Evolutionary conservation across 2,888 invertebrate species (phyloP), one percentile per base, ranked within the genome.

Genomic region (Adelphocoris suturalis): DNA sequence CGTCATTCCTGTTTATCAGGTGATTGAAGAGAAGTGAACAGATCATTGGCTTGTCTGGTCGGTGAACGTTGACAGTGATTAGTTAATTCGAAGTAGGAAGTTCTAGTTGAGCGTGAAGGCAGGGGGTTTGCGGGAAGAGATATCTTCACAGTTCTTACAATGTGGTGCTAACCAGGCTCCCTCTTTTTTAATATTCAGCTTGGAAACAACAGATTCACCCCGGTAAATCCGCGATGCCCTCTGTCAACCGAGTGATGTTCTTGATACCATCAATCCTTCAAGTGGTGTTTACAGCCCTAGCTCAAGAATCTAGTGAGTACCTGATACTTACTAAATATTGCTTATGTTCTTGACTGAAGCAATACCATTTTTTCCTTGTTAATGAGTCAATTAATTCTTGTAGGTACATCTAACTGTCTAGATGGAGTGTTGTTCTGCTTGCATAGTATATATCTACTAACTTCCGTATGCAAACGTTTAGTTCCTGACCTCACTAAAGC

Each of bases 1-100:
- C 61, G 61, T 61, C 37, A 37, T 37, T 37, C 7, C 37, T 37
- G 37, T 19, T 61, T 68, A 68, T 68, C 68, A 68, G 68, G n/a
- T 23, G 68, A 68, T 19, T 52, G 52, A 68, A 27, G 23, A 5
- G 68, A 68, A 27, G 23, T 23, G 68, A 68, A 52, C 52, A 52
- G 52, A 52, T 52, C 52, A 52, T 52, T 52, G 52, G 68, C 23
- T 19, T 68, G 19, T 23, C 27, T 23, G 68, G 68, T 68, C 9
- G 0, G 13, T 13, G n/a, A n/a, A n/a, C n/a, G n/a, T n/a, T n/a
- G 68, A 12, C 23, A 23, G 23, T 68, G 68, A 68, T 68, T 68
- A 23, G 23, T 68, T 68, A 68, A 68, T 68, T 68, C 23, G 68
- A 68, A 68, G 23, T 68, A 19, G 68, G 68, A 68, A 68, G 23